A percentile compares a stretch with the other conserved stretches of the same genome.
Evolutionary conservation across 2,888 invertebrate species (phyloP).

Genomic region (Kryphioiulus occultus): DNA sequence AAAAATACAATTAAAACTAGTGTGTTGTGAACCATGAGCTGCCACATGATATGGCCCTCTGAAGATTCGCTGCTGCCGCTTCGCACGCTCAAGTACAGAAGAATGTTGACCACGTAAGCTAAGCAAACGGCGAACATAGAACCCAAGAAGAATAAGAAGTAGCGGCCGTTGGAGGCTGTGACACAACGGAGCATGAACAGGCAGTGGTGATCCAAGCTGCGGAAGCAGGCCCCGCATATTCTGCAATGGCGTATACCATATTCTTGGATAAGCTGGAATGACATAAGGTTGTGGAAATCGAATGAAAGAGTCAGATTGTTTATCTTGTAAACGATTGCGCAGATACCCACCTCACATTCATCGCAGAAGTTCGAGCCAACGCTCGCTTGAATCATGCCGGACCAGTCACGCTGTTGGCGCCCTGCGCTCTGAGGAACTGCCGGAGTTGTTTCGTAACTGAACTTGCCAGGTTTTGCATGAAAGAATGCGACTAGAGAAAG

Average conservation of each 20-base stretch:
- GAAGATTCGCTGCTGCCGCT: not conserved
- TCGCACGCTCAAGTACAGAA: conserved; percentile 21
- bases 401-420: conserved; percentile 18
- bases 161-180: conserved; percentile 40
- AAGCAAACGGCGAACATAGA: not conserved
- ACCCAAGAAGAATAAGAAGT: conserved; percentile 29
- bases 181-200: conserved; percentile 47
- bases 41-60: not conserved
- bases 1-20: conserved; percentile 36
- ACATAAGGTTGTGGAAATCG: not conserved
- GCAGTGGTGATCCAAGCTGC: conserved; percentile 49
- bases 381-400: not conserved
- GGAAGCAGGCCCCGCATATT: conserved; percentile 45
- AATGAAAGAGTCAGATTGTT: not conserved
- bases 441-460: not conserved
- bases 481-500: conserved; percentile 43
- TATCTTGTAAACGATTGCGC: not conserved
- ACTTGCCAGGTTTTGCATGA: not conserved
- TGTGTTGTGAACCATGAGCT: not conserved
- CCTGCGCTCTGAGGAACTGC: not conserved
- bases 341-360: conserved; percentile 46
- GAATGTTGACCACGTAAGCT: conserved; percentile 18
- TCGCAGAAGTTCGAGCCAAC: conserved; percentile 42
- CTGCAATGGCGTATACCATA: conserved; percentile 47
- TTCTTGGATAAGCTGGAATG: conserved; percentile 39